These are phyloP conservation scores for Musca vetustissima DNA, from an alignment of 1,140 invertebrate species.

Conservation along the genomic window DNA sequence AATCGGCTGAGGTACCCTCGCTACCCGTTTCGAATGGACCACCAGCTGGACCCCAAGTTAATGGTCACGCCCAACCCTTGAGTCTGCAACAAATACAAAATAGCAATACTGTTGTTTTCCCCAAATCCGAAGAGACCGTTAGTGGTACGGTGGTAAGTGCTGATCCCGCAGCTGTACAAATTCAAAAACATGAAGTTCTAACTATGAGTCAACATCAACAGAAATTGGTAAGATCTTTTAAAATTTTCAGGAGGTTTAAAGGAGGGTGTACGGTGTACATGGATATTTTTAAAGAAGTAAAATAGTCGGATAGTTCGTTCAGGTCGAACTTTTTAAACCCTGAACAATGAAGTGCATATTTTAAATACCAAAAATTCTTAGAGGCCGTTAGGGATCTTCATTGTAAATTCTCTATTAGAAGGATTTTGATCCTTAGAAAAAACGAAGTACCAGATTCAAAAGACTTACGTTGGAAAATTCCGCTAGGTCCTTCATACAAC, in stretches of 20 bases:
- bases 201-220: slow-evolving; percentile 46
- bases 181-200: slow-evolving; percentile 50
- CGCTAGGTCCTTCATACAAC: too few relatives aligned
- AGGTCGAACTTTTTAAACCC: too few relatives aligned
- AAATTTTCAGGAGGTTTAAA: neutral
- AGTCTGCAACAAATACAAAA: slow-evolving; percentile 45
- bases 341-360: too few relatives aligned
- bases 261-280: neutral
- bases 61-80: slow-evolving; percentile 51
- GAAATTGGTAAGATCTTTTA: slow-evolving; percentile 36
- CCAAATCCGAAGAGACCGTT: slow-evolving; percentile 37
- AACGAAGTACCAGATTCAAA: too few relatives aligned
- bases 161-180: slow-evolving; percentile 36
- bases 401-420: too few relatives aligned
- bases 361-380: too few relatives aligned
- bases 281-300: too few relatives aligned
- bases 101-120: slow-evolving; percentile 48
- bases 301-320: too few relatives aligned
- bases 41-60: slow-evolving; percentile 38
- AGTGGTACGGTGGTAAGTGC: neutral
- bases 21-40: slow-evolving; percentile 31
- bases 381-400: too few relatives aligned
- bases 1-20: slow-evolving; percentile 34
- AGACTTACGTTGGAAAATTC: too few relatives aligned
- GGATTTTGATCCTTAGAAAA: too few relatives aligned